Base-by-base conservation (phyloP, 1,140 invertebrate species). In the Drosophila nebulosa region DNA sequence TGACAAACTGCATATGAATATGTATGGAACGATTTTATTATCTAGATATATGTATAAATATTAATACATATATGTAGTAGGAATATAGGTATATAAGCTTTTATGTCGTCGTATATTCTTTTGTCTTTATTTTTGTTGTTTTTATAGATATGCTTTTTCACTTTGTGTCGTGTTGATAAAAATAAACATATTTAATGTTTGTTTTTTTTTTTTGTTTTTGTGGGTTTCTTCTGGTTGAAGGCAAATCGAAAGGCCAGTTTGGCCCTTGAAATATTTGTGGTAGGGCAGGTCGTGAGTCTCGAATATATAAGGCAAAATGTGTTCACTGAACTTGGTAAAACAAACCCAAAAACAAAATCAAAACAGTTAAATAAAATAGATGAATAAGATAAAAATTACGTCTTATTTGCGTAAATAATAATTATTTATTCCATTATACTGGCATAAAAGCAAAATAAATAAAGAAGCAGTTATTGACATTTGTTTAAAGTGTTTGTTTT, bases 121-220 rank as follows among this genome's bases (percentile, higher is more conserved):
- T 53, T 53, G 51, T 26, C 26, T 53, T 53, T 12, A 10, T 32
- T 32, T 12, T 32, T 32, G 30, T 32, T n/a, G n/a, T 32, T 32
- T 32, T 32, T 53, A 9, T 27, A 16, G 6, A 27, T 27, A 16
- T 55, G 4, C 55, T 50, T 36, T 74, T 51, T 55, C 55, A 36
- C 35, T 46, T 42, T 74, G 6, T 74, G 73, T 65, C 69, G 57
- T 56, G 69, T 59, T 73, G 69, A 74, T 62, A 30, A 74, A 74
- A 73, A 73, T 72, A 60, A 73, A 55, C 69, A 65, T 73, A 56
- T 56, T 18, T 50, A 27, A 35, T 35, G 21, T 62, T 63, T 27
- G 24, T 10, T 55, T 16, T n/a, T 50, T 60, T 22, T n/a, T 32
- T 57, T 18, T 32, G 59, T 52, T 56, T 53, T 72, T 65, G 69